These are phyloP conservation scores for Mergus octosetaceus DNA, from an alignment of 2,797 vertebrate genomes.

Conservation along the genomic window DNA sequence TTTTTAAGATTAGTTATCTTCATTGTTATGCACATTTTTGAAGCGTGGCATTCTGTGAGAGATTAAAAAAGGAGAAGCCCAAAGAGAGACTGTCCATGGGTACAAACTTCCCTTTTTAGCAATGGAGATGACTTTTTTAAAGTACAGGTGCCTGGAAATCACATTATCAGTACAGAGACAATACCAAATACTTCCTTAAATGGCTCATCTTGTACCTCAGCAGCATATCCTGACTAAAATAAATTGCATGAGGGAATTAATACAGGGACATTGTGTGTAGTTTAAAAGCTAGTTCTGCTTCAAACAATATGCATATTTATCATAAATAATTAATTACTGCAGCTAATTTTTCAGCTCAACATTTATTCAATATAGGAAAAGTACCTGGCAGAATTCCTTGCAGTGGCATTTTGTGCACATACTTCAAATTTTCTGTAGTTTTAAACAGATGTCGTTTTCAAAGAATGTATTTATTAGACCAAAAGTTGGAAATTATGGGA, in stretches of 20 bases:
- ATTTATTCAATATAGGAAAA: neutral
- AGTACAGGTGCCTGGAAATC: constrained; percentile 35
- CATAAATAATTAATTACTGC: neutral
- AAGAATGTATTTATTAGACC: neutral
- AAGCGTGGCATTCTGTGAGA: neutral
- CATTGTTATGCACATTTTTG: neutral
- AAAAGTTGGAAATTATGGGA: neutral
- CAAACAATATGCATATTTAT: neutral
- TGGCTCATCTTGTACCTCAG: neutral
- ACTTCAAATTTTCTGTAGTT: neutral
- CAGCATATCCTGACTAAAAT: neutral
- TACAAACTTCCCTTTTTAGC: constrained; percentile 39
- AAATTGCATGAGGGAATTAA: constrained; percentile 23
- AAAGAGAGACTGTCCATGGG: neutral
- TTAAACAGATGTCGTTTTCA: neutral
- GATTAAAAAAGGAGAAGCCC: neutral
- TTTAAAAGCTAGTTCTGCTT: constrained; percentile 15
- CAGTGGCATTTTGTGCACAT: neutral
- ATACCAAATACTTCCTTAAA: constrained; percentile 9
- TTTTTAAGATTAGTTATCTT: neutral
- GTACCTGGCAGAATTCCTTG: neutral
- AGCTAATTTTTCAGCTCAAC: neutral
- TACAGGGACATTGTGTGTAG: neutral
- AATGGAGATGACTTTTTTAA: neutral
- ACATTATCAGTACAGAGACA: neutral